Percentiles rank a stretch among this genome's conserved stretches.
Conservation (phyloP, 2,888 invertebrate species). For the Cephonodes hylas region DNA sequence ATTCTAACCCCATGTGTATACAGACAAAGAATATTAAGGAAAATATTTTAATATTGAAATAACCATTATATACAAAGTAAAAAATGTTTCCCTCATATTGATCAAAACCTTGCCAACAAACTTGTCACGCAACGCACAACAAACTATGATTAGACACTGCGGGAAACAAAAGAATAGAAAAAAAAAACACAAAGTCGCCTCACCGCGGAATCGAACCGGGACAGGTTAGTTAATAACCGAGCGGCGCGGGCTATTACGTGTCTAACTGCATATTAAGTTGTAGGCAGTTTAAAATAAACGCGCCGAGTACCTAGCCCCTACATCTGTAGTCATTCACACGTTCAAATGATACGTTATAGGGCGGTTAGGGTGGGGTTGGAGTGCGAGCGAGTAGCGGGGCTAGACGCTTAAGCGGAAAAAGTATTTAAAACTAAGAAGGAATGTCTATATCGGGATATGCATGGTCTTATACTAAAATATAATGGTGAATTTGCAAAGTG, state of each 20-base stretch:
- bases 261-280: constrained; percentile 11
- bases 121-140: neutral
- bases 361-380: neutral
- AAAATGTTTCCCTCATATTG: no score
- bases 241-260: neutral
- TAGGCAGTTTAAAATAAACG: constrained; percentile 12
- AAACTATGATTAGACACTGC: neutral
- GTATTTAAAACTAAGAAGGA: no score
- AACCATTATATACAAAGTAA: neutral
- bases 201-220: constrained; percentile 15
- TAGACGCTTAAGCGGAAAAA: neutral
- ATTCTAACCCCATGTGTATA: no score
- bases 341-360: constrained; percentile 19
- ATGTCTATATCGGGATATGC: no score
- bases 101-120: neutral
- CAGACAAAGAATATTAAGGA: no score
- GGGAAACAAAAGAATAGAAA: constrained; percentile 14
- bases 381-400: neutral
- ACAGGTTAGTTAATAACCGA: constrained; percentile 5
- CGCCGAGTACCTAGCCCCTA: constrained; percentile 4
- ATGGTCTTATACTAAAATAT: no score
- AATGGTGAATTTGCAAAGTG: no score
- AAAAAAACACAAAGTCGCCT: constrained; percentile 10
- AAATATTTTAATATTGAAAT: neutral
- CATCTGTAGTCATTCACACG: constrained; percentile 38